phyloP scores from a whole-genome alignment of 2,113 vertebrate genomes.

The Zootoca vivipara region DNA sequence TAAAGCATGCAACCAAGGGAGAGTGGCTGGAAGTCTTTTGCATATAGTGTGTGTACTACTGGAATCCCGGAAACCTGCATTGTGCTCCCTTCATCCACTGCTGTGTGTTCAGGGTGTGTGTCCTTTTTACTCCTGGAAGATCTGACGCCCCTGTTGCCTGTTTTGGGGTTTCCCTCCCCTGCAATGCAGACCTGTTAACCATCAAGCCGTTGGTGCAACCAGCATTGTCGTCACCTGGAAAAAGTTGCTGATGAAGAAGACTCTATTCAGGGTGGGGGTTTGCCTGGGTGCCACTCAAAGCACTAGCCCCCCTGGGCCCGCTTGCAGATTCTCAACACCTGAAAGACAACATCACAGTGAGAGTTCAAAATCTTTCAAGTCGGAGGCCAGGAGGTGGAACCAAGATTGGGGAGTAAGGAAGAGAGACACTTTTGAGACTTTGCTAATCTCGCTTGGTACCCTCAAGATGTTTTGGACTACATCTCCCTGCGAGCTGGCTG shows the following conservation, averaged over 20 bases:
- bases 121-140: conserved; percentile 39
- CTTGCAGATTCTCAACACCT: too few species aligned
- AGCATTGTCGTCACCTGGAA: not conserved
- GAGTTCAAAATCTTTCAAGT: too few species aligned
- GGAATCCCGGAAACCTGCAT: not conserved
- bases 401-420: too few species aligned
- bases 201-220: not conserved
- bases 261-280: not conserved
- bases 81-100: not conserved
- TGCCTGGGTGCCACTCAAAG: not conserved
- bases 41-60: not conserved
- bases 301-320: not conserved
- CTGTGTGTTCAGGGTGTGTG: conserved; percentile 44
- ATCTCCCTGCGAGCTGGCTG: not conserved
- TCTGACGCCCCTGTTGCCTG: not conserved
- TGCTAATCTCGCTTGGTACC: too few species aligned
- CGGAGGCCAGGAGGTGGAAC: too few species aligned
- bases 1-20: conserved; percentile 1
- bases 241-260: not conserved
- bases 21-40: not conserved
- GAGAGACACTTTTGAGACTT: too few species aligned
- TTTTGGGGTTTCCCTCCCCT: not conserved
- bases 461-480: not conserved
- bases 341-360: too few species aligned
- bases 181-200: not conserved